Percentiles rank a stretch among this genome's conserved stretches.
phyloP scores from a whole-genome alignment of 2,888 invertebrate species.

The Siphlonurus alternatus region DNA sequence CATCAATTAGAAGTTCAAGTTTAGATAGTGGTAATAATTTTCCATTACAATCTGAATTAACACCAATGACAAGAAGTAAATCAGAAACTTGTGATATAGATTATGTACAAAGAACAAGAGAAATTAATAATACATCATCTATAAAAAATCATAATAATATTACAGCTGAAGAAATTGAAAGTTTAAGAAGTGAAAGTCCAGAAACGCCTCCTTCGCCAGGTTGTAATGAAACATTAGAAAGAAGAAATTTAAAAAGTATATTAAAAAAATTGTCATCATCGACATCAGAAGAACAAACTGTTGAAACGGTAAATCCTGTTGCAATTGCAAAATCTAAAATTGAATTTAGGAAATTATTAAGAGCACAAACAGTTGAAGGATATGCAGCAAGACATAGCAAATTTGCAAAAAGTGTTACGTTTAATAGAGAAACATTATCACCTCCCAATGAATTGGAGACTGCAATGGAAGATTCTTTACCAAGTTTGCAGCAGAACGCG shows the following conservation, averaged over 20 bases:
- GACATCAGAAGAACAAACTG: constrained; percentile 4
- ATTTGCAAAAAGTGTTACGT: constrained; percentile 75
- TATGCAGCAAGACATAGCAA: constrained; percentile 78
- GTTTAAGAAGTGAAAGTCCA: neutral
- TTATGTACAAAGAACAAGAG: neutral
- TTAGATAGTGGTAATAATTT: constrained; percentile 39
- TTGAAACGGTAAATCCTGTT: constrained; percentile 4
- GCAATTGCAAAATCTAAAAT: constrained; percentile 6
- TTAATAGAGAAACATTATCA: constrained; percentile 68
- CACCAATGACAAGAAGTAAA: constrained; percentile 44
- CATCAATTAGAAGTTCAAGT: constrained; percentile 61
- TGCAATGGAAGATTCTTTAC: constrained; percentile 3
- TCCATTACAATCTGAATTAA: constrained; percentile 25
- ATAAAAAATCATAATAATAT: neutral
- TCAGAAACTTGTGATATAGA: constrained; percentile 66
- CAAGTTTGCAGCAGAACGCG: neutral
- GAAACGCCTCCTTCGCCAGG: constrained; percentile 31
- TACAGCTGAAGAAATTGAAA: neutral
- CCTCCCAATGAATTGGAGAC: constrained; percentile 36
- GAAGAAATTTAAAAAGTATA: constrained; percentile 68
- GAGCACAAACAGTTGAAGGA: constrained; percentile 73
- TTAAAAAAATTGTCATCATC: constrained; percentile 59
- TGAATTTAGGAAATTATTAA: constrained; percentile 36
- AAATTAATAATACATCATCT: neutral
- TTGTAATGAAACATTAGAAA: constrained; percentile 67